A percentile compares a stretch with the other conserved stretches of the same genome.
phyloP scores from a whole-genome alignment of 2,113 vertebrate species.

The Sturnus vulgaris region DNA sequence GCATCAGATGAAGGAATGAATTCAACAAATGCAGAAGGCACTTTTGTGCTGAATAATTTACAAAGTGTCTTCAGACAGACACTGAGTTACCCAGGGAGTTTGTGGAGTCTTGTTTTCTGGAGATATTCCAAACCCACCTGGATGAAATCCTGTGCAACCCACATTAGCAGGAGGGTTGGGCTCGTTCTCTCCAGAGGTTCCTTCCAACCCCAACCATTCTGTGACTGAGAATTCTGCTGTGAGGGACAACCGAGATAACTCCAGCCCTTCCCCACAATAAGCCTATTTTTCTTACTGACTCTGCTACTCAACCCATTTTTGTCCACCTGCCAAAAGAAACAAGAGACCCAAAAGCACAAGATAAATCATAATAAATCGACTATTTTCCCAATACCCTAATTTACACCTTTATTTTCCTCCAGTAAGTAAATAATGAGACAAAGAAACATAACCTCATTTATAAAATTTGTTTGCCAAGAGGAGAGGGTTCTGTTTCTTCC shows the following conservation, averaged over 20 bases:
- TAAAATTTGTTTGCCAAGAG: neutral
- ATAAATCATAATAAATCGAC: slow-evolving; percentile 6
- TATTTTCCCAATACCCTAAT: neutral
- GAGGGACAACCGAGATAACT: neutral
- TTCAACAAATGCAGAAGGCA: neutral
- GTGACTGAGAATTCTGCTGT: neutral
- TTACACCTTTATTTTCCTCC: neutral
- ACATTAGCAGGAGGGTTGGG: neutral
- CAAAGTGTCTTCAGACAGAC: neutral
- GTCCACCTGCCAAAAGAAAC: neutral
- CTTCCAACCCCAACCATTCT: neutral
- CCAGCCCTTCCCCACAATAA: neutral
- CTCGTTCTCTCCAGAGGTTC: neutral
- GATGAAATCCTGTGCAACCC: neutral
- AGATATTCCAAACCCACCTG: neutral
- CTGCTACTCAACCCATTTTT: neutral
- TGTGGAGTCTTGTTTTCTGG: neutral
- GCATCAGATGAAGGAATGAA: neutral
- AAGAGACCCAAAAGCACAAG: neutral
- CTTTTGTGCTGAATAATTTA: neutral
- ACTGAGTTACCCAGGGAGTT: neutral
- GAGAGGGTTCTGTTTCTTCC: neutral
- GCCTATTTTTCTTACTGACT: neutral
- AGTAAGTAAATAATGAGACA: slow-evolving; percentile 41
- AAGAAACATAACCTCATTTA: slow-evolving; percentile 17